phyloP scores from a whole-genome alignment of 2,888 invertebrate species.

The Drosophila eohydei region DNA sequence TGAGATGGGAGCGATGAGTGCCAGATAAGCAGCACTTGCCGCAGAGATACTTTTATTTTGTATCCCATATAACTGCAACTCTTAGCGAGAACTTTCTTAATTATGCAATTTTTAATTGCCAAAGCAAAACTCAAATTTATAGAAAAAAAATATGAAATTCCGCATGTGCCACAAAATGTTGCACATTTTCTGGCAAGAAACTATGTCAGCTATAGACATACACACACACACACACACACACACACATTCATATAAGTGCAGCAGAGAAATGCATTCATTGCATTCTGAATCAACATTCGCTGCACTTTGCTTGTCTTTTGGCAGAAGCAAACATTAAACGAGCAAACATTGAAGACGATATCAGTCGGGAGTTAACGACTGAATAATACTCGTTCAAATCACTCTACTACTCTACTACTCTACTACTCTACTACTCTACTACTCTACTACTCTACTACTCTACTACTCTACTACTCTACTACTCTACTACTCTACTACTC shows the following conservation, averaged over 20 bases:
- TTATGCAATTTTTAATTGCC: constrained; percentile 41
- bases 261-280: neutral
- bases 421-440: no score
- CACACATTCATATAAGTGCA: neutral
- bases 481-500: no score
- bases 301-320: neutral
- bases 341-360: no score
- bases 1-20: constrained; percentile 25
- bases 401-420: no score
- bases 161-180: constrained; percentile 9
- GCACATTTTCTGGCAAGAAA: neutral
- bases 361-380: neutral
- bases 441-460: no score
- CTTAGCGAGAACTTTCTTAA: constrained; percentile 36
- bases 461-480: no score
- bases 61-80: no score
- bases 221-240: neutral
- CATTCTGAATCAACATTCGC: neutral
- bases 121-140: neutral
- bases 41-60: neutral
- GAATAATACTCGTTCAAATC: neutral
- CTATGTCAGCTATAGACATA: neutral
- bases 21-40: constrained; percentile 21
- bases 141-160: neutral
- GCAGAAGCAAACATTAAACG: neutral